Conservation (phyloP, 2,113 vertebrate genomes). For the Grantiella picta region DNA sequence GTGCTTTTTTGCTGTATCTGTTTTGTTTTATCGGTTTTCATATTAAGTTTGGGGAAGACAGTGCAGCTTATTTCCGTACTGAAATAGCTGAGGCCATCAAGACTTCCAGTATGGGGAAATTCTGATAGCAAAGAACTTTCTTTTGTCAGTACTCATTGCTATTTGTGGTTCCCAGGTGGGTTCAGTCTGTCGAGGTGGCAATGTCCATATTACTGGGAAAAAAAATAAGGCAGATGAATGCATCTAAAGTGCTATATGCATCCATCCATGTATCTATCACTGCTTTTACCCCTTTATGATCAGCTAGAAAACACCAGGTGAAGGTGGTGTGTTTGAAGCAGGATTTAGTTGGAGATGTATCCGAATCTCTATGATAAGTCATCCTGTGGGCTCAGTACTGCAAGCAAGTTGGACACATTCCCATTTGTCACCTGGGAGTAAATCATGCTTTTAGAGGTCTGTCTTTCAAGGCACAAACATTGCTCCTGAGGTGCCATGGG, state of each 20-base stretch:
- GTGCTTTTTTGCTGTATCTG: background rate
- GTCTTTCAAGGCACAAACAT: background rate
- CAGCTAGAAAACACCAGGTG: background rate
- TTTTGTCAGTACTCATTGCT: background rate
- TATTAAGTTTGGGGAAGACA: background rate
- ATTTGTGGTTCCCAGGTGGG: background rate
- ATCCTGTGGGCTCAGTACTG: background rate
- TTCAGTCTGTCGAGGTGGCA: background rate
- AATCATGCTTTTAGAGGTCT: background rate
- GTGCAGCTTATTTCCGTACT: background rate
- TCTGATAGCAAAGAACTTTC: background rate
- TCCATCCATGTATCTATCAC: background rate
- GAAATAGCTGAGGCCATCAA: background rate
- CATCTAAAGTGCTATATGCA: background rate
- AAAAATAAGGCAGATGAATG: background rate
- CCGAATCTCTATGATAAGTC: background rate
- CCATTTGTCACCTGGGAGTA: background rate
- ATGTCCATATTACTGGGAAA: accelerated
- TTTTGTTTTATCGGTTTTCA: background rate
- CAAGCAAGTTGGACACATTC: background rate
- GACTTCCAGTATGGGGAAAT: background rate
- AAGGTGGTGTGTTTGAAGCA: background rate
- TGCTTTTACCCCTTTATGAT: background rate
- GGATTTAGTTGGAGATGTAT: background rate
- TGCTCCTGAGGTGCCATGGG: background rate